Evolutionary conservation across 64 coral and sea anemone genomes (phyloP).

Genomic region (Actinia equina): DNA sequence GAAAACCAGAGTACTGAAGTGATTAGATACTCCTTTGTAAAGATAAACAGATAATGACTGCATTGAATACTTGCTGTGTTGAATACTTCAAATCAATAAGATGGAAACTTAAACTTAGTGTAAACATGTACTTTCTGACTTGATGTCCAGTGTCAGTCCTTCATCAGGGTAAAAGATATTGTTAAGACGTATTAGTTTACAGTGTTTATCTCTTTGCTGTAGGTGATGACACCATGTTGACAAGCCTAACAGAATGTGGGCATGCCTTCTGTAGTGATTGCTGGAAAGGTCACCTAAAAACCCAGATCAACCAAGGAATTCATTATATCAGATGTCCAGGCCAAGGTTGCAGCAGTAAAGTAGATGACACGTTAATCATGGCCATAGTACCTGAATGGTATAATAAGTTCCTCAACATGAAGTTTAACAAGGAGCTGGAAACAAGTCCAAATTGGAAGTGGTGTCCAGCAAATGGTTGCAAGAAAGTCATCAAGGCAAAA

Average conservation of each 20-base stretch:
- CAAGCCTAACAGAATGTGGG: constrained; percentile 18
- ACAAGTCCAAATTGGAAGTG: constrained; percentile 48
- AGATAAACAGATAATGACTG: too few relatives aligned
- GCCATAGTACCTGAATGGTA: constrained; percentile 51
- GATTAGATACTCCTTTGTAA: too few relatives aligned
- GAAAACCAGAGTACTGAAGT: too few relatives aligned
- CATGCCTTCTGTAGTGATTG: constrained; percentile 77
- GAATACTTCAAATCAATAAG: too few relatives aligned
- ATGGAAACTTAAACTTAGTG: too few relatives aligned
- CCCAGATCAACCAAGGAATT: constrained; percentile 33
- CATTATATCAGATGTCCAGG: constrained; percentile 47
- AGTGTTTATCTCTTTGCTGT: neutral
- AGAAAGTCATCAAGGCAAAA: constrained; percentile 32
- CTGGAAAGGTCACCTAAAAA: constrained; percentile 51
- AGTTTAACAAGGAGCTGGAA: constrained; percentile 34
- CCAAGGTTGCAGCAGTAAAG: constrained; percentile 19
- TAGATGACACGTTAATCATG: constrained; percentile 70
- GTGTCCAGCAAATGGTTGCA: constrained; percentile 62
- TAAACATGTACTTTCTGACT: too few relatives aligned
- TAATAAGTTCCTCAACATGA: constrained; percentile 11
- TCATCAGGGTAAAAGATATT: neutral
- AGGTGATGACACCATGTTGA: neutral
- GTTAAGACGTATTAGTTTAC: neutral
- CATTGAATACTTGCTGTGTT: too few relatives aligned
- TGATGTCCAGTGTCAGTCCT: too few relatives aligned